A percentile compares a stretch with the other conserved stretches of the same genome.
These are phyloP conservation scores for Metaphire vulgaris DNA, from an alignment of 1,140 invertebrate species.

Conservation along the genomic window DNA sequence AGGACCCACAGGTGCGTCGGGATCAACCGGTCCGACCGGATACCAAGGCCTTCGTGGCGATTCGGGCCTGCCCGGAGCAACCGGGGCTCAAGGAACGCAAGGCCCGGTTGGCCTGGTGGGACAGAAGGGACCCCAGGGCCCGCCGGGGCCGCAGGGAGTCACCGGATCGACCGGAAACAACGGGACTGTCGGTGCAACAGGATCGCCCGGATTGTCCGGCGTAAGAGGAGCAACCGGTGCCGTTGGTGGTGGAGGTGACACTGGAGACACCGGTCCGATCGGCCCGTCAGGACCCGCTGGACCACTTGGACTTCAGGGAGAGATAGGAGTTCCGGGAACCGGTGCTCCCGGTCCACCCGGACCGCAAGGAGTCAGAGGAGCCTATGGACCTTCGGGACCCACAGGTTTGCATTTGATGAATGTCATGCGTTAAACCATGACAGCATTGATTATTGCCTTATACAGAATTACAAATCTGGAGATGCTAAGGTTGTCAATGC, in stretches of 20 bases:
- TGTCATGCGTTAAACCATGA: no score
- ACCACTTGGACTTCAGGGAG: not conserved
- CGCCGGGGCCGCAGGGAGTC: not conserved
- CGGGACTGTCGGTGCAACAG: not conserved
- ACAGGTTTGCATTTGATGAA: no score
- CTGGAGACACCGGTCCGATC: not conserved
- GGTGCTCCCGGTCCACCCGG: not conserved
- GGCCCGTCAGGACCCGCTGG: conserved; percentile 4
- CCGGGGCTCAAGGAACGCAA: not conserved
- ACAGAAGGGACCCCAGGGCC: not conserved
- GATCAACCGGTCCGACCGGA: not conserved
- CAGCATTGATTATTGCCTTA: no score
- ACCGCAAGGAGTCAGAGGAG: not conserved
- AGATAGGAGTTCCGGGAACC: not conserved
- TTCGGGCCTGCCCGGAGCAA: not conserved
- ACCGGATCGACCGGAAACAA: not conserved
- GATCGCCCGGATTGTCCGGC: not conserved
- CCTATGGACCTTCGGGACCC: not conserved
- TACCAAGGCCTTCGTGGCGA: not conserved
- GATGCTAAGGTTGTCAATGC: no score
- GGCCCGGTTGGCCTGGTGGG: not conserved
- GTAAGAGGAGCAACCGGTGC: not conserved
- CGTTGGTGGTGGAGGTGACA: not conserved
- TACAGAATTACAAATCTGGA: no score
- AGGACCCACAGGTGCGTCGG: conserved; percentile 4